phyloP scores from a whole-genome alignment of 2,113 vertebrate species.

The Choloepus hoffmanni region DNA sequence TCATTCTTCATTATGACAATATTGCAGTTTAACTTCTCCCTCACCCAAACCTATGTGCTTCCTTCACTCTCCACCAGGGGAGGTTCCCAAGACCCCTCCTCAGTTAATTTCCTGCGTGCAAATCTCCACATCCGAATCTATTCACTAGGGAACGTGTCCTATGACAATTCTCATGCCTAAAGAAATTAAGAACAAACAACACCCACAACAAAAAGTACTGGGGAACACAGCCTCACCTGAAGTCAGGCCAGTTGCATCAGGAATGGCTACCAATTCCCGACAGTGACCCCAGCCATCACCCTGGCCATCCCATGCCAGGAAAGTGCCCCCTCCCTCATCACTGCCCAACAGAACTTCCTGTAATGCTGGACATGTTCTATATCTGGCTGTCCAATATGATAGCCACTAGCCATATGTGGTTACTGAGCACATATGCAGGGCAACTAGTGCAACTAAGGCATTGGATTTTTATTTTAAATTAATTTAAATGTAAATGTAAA shows the following conservation, averaged over 20 bases:
- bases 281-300: neutral
- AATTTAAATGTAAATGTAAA: neutral
- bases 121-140: neutral
- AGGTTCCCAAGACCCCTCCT: neutral
- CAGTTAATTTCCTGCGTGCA: neutral
- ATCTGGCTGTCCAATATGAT: neutral
- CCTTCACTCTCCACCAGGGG: neutral
- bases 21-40: neutral
- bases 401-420: neutral
- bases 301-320: neutral
- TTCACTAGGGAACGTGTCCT: constrained; percentile 7
- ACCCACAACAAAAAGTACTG: neutral
- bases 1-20: neutral
- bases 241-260: neutral
- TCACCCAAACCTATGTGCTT: neutral
- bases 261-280: neutral
- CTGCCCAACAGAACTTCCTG: neutral
- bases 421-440: neutral
- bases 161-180: neutral
- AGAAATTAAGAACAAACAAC: neutral
- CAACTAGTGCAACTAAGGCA: neutral
- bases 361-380: neutral
- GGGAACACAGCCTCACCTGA: neutral
- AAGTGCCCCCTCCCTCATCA: neutral
- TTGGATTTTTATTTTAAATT: neutral